Evolutionary conservation across 2,888 invertebrate species (phyloP), one percentile per base, ranked within the genome.

Genomic region (Sarcophaga subvicina): DNA sequence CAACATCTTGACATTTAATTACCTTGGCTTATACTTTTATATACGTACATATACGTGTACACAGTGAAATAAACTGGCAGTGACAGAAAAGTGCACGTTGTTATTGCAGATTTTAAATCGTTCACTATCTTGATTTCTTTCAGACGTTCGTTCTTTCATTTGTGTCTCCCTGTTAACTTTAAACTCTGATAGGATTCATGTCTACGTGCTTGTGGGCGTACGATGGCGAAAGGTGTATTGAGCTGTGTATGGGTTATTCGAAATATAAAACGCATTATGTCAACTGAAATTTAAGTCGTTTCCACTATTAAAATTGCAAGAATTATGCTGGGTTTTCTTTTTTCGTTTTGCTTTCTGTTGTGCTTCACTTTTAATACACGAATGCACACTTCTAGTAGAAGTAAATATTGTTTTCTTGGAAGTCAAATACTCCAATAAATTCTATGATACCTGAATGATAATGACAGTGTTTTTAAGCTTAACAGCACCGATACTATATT

Each of bases 1-100:
- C 86, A 89, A 85, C 85, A 86, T 83, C 89, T 85, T 89, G 89
- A 88, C 86, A 87, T 88, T 87, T 87, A 88, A 89, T 89, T 89
- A 88, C 82, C 87, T 88, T 80, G 80, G 85, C 83, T 67, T 67
- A 84, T 81, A 76, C 79, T 20, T 54, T 2, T 54, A 17, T 54
- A 10, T 10, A 37, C 37, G 14, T 49, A 49, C 4, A 12, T 49
- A 49, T 6, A 0, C 2, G 8, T 3, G 49, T 78, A 49, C 47
- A 79, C 49, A 66, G 59, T 84, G 4, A 64, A 70, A 73, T 62
- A 47, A 71, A 70, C 67, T 54, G 54, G 4, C 20, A 66, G 6
- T 47, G 17, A 64, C 75, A 49, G 78, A 66, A 49, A 73, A 66
- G 70, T 63, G 66, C 45, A 80, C 76, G 77, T 83, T 69, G 37